A percentile compares a stretch with the other conserved stretches of the same genome.
These are phyloP conservation scores for Candidula unifasciata DNA, from an alignment of 2,888 invertebrate genomes.

Conservation along the genomic window DNA sequence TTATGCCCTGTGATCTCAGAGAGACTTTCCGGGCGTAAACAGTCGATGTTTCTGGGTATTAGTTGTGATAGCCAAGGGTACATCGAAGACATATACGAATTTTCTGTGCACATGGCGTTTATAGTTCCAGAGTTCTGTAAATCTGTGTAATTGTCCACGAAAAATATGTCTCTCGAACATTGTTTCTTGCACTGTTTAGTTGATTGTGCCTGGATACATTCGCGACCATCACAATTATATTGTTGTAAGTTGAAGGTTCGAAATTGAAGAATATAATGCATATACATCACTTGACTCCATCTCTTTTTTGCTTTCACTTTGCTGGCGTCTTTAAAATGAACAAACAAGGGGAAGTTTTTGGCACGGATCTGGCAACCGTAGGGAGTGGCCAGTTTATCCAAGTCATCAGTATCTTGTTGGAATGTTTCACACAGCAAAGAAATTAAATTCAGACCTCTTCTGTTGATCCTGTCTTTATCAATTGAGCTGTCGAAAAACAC, in stretches of 20 bases:
- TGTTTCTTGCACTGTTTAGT: not conserved
- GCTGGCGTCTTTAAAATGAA: constrained; percentile 64
- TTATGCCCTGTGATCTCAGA: not conserved
- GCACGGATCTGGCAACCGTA: constrained; percentile 67
- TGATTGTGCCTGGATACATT: not conserved
- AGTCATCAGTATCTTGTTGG: constrained; percentile 53
- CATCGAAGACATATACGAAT: not conserved
- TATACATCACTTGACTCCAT: constrained; percentile 72
- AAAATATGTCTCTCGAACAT: not conserved
- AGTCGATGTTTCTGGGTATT: not conserved
- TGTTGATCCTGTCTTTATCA: constrained; percentile 56
- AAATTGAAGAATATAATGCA: constrained; percentile 65
- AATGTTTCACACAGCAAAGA: constrained; percentile 60
- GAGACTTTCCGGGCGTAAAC: not conserved
- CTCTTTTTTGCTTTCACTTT: constrained; percentile 69
- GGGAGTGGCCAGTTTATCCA: constrained; percentile 60
- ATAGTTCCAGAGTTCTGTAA: not conserved
- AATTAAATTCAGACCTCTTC: constrained; percentile 62
- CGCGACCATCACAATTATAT: not conserved
- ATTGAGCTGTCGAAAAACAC: constrained; percentile 68
- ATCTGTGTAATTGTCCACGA: not conserved
- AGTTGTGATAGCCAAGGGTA: not conserved
- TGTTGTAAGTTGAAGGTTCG: not conserved
- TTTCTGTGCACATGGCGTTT: not conserved
- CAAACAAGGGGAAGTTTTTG: constrained; percentile 57